Conservation (phyloP, 2,113 vertebrate species). For the Atherinomorus stipes region DNA sequence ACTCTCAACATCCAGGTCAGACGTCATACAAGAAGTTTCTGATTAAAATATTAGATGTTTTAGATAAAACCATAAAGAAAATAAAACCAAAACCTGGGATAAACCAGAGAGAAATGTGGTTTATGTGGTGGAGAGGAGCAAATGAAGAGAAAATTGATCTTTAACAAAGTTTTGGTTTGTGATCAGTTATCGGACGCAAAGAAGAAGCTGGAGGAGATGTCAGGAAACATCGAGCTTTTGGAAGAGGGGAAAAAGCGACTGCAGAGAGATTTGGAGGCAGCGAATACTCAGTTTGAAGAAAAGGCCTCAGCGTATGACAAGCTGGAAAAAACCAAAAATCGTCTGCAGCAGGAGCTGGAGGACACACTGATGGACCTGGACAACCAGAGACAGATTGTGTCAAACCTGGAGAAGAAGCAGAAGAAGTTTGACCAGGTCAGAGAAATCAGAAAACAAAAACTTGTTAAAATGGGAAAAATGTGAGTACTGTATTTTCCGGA, state of each 20-base stretch:
- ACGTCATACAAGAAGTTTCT: background rate
- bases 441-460: background rate
- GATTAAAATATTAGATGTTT: background rate
- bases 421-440: slow-evolving; percentile 97
- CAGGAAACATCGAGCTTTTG: slow-evolving; percentile 86
- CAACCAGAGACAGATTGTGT: slow-evolving; percentile 94
- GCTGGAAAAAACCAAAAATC: slow-evolving; percentile 95
- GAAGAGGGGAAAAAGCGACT: slow-evolving; percentile 94
- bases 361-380: slow-evolving; percentile 94
- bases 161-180: background rate
- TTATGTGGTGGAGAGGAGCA: background rate
- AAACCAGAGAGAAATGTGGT: too few species aligned
- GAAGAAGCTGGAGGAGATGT: slow-evolving; percentile 92
- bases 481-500: too few species aligned
- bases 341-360: slow-evolving; percentile 95
- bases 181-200: slow-evolving; percentile 91
- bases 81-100: background rate
- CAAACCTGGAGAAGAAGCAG: slow-evolving; percentile 97
- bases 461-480: background rate
- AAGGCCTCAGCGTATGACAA: slow-evolving; percentile 94
- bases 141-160: background rate
- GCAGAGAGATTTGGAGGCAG: slow-evolving; percentile 91
- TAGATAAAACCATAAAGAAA: background rate
- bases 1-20: slow-evolving; percentile 92
- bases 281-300: slow-evolving; percentile 92